A percentile compares a stretch with the other conserved stretches of the same genome.
phyloP scores from a whole-genome alignment of 2,888 invertebrate species.

The Machimus rusticus region DNA sequence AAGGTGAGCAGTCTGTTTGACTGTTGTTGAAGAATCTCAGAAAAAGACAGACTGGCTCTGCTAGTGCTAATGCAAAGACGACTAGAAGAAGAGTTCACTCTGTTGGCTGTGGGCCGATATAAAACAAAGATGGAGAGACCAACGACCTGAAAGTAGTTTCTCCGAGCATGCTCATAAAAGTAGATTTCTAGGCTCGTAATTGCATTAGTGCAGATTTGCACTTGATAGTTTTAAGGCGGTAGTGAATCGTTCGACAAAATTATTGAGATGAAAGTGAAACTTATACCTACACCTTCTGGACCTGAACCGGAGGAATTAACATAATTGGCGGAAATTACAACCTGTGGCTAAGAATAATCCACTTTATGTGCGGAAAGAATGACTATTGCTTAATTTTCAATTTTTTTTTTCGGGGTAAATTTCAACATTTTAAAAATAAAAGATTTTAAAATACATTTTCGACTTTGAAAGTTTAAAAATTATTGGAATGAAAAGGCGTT shows the following conservation, averaged over 20 bases:
- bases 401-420: not conserved
- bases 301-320: not conserved
- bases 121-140: not conserved
- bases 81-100: not conserved
- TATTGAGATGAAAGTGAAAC: not conserved
- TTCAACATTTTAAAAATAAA: not conserved
- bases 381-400: not conserved
- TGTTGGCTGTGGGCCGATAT: not conserved
- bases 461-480: not conserved
- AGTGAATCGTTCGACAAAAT: not conserved
- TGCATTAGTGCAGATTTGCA: not conserved
- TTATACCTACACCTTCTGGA: not conserved
- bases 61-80: not conserved
- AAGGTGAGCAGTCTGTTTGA: not conserved
- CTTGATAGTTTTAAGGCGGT: not conserved
- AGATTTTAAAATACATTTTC: not conserved
- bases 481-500: not conserved
- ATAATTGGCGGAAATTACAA: not conserved
- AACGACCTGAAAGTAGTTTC: not conserved
- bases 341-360: not conserved
- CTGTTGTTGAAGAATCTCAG: not conserved
- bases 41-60: not conserved
- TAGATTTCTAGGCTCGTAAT: slow-evolving; percentile 22
- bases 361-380: not conserved
- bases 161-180: not conserved